phyloP scores from a whole-genome alignment of 1,140 invertebrate species.

The Papilio helenus region DNA sequence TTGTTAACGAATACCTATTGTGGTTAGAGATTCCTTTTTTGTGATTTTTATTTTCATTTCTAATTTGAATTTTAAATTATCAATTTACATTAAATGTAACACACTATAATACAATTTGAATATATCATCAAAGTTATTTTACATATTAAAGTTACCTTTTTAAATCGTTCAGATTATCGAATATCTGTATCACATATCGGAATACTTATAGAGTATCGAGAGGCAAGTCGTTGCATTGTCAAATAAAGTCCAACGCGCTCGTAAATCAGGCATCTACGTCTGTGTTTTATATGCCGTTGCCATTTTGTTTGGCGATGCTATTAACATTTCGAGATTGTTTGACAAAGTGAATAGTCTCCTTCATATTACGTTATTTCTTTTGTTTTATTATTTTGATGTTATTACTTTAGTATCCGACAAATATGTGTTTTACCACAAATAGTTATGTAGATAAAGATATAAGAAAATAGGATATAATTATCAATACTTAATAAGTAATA shows the following conservation, averaged over 20 bases:
- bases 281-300: slow-evolving; percentile 6
- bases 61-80: background rate
- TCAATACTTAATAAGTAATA: background rate
- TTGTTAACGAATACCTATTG: slow-evolving; percentile 7
- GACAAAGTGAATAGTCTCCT: slow-evolving; percentile 16
- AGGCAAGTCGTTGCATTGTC: slow-evolving; percentile 9
- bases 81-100: too few species aligned
- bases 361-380: background rate
- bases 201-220: background rate
- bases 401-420: background rate
- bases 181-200: background rate
- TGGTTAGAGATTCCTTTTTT: slow-evolving; percentile 3
- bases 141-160: background rate
- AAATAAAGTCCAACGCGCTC: background rate
- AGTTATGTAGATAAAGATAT: too few species aligned
- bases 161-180: background rate
- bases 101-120: too few species aligned
- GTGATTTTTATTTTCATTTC: background rate
- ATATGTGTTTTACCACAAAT: background rate
- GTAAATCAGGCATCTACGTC: slow-evolving; percentile 15
- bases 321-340: slow-evolving; percentile 21
- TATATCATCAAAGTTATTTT: too few species aligned
- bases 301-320: background rate
- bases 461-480: background rate
- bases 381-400: background rate